These are phyloP conservation scores for Scolopax bukidnonensis DNA, from an alignment of 2,797 vertebrate genomes.

Conservation along the genomic window DNA sequence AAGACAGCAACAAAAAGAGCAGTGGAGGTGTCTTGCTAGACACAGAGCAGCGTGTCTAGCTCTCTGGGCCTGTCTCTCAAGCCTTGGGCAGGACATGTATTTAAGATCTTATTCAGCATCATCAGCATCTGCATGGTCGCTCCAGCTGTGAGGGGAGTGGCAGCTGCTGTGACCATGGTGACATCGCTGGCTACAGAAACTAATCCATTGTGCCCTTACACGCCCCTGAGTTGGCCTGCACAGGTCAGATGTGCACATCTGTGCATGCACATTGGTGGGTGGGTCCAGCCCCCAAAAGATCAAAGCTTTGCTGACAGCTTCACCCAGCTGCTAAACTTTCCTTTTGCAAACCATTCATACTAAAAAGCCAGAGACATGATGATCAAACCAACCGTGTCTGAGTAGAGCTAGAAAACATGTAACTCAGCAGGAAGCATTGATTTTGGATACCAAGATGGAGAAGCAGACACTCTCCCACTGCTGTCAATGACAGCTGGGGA, in stretches of 20 bases:
- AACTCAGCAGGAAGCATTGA: conserved; percentile 47
- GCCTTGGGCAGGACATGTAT: not conserved
- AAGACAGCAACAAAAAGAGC: not conserved
- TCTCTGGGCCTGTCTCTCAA: not conserved
- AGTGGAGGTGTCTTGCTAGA: not conserved
- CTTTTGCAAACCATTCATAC: not conserved
- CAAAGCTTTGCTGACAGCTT: conserved; percentile 8
- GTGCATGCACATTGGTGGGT: not conserved
- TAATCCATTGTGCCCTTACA: rapidly evolving
- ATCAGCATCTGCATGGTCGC: not conserved
- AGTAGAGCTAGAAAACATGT: conserved; percentile 20
- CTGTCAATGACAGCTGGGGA: not conserved
- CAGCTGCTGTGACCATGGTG: not conserved
- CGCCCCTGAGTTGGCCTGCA: rapidly evolving
- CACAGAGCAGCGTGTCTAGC: not conserved
- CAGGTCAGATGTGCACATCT: not conserved
- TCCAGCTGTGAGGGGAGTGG: not conserved
- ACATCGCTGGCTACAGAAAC: not conserved
- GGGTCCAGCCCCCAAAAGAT: not conserved
- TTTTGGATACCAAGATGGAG: not conserved
- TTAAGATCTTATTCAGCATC: not conserved
- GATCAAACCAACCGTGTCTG: conserved; percentile 38
- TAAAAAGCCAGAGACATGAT: conserved; percentile 25
- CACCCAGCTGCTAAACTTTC: not conserved
- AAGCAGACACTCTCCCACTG: not conserved